Evolutionary conservation across 1,140 invertebrate species (phyloP).

Genomic region (Rhopalosiphum padi): DNA sequence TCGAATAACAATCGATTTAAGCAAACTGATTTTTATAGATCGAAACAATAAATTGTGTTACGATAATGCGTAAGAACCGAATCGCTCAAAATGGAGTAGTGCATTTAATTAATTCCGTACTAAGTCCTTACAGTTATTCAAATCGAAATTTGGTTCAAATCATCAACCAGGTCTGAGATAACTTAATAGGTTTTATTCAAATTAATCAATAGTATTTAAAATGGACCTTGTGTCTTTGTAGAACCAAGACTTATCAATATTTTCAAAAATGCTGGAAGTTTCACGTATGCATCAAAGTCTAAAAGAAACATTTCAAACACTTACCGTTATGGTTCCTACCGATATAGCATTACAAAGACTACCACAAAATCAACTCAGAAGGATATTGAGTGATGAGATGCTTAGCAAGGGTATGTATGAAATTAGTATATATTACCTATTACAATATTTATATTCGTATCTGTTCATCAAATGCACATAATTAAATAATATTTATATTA

Average conservation of each 20-base stretch:
- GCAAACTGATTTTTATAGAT: constrained; percentile 63
- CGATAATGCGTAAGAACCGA: constrained; percentile 67
- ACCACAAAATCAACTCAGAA: constrained; percentile 61
- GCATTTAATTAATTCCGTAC: constrained; percentile 72
- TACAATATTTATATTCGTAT: not conserved
- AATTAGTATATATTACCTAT: not conserved
- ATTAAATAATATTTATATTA: not conserved
- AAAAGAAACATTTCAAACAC: constrained; percentile 62
- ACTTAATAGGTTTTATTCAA: not conserved
- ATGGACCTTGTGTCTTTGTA: constrained; percentile 59
- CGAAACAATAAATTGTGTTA: constrained; percentile 68
- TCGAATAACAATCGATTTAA: not conserved
- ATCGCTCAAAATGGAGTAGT: constrained; percentile 74
- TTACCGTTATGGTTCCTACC: constrained; percentile 71
- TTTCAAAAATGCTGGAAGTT: constrained; percentile 68
- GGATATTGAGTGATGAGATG: constrained; percentile 33
- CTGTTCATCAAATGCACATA: not conserved
- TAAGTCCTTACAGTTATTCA: constrained; percentile 66
- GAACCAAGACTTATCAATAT: constrained; percentile 68
- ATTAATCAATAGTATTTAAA: constrained; percentile 1
- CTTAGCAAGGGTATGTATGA: constrained; percentile 27
- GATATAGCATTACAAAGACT: constrained; percentile 70
- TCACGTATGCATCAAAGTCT: constrained; percentile 63
- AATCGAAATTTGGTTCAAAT: constrained; percentile 62
- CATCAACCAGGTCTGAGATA: constrained; percentile 61